phyloP scores from a whole-genome alignment of 2,113 vertebrate species.

The Equus przewalskii region DNA sequence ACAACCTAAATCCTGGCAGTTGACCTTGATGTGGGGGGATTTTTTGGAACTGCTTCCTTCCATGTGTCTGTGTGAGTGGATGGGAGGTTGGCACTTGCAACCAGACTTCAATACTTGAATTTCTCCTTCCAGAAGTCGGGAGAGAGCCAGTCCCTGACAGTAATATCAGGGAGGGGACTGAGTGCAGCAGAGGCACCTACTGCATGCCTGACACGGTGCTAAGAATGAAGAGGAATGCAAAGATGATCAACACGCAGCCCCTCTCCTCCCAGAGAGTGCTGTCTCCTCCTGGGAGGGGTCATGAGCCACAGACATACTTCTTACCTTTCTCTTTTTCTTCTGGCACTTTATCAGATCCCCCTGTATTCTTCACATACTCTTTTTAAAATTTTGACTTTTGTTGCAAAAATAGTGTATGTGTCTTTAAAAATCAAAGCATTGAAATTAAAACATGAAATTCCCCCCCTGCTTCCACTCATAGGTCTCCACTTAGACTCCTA shows the following conservation, averaged over 20 bases:
- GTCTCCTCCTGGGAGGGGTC: not conserved
- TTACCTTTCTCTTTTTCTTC: not conserved
- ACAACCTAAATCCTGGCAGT: not conserved
- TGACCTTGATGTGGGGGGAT: not conserved
- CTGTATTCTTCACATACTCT: not conserved
- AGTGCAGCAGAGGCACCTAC: not conserved
- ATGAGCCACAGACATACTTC: not conserved
- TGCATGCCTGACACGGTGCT: not conserved
- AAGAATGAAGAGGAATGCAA: not conserved
- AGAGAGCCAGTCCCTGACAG: not conserved
- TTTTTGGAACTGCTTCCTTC: not conserved
- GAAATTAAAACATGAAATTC: not conserved
- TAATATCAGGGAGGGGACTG: not conserved
- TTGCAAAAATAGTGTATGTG: not conserved
- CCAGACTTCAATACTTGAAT: not conserved
- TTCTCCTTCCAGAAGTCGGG: not conserved
- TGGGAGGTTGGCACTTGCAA: not conserved
- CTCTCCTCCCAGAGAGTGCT: not conserved
- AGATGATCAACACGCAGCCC: not conserved
- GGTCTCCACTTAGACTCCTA: not conserved
- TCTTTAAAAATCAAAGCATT: not conserved
- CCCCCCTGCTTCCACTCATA: not conserved
- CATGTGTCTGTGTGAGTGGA: not conserved
- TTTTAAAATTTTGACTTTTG: not conserved
- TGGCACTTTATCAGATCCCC: not conserved